phyloP scores from a whole-genome alignment of 2,797 vertebrate genomes.

The Telmatherina bonti region DNA sequence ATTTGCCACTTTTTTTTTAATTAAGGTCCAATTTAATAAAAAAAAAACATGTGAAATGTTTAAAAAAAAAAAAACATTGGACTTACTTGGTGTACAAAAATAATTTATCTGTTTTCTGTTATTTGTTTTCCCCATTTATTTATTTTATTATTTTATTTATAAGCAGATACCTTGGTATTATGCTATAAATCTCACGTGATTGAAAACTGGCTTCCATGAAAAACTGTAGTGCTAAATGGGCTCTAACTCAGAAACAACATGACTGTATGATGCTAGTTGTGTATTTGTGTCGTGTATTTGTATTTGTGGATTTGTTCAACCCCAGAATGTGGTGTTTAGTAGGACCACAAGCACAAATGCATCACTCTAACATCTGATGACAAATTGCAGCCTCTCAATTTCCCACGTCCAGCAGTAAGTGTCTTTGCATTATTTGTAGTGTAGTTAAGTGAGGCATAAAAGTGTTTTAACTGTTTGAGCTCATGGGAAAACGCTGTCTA shows the following conservation, averaged over 20 bases:
- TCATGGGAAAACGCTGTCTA: slow-evolving; percentile 47
- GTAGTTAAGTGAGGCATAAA: slow-evolving; percentile 36
- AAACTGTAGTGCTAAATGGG: not conserved
- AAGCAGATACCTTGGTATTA: slow-evolving; percentile 3
- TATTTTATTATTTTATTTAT: not conserved
- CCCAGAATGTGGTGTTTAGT: slow-evolving; percentile 15
- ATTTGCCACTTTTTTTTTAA: not conserved
- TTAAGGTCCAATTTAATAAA: no score
- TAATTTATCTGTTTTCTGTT: no score
- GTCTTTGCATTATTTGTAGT: slow-evolving; percentile 62
- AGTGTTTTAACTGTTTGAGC: slow-evolving; percentile 40
- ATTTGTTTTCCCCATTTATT: not conserved
- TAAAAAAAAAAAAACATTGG: no score
- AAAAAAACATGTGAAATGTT: no score
- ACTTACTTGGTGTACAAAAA: no score
- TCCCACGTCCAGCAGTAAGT: slow-evolving; percentile 32
- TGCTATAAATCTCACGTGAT: not conserved
- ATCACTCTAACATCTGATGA: slow-evolving; percentile 36
- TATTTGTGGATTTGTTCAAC: slow-evolving; percentile 14
- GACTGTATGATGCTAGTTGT: not conserved
- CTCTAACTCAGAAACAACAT: not conserved
- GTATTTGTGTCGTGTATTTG: slow-evolving; percentile 14
- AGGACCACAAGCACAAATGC: slow-evolving; percentile 19
- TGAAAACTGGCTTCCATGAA: not conserved
- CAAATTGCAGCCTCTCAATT: slow-evolving; percentile 45